Evolutionary conservation across 2,797 vertebrate species (phyloP).

Genomic region (Phyllotis vaccarum): DNA sequence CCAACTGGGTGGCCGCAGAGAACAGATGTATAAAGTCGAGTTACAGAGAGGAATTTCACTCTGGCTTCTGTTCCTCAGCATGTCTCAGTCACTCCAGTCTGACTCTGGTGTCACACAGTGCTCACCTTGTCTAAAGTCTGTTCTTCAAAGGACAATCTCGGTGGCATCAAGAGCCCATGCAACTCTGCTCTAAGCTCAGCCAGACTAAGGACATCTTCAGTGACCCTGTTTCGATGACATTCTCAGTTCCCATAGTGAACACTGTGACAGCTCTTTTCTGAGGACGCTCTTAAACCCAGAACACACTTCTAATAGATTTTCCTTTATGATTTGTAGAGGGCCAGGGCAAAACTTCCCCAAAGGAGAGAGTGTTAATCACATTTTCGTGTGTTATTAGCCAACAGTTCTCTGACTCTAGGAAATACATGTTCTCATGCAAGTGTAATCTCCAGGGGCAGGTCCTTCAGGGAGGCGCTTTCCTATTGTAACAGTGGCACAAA

Average conservation of each 20-base stretch:
- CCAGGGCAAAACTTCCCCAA: background rate
- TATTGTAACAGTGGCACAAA: background rate
- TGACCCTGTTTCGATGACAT: background rate
- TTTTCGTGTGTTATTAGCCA: slow-evolving; percentile 80
- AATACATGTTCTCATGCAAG: slow-evolving; percentile 71
- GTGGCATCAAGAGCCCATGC: background rate
- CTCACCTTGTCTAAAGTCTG: background rate
- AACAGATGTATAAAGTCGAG: background rate
- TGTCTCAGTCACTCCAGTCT: background rate
- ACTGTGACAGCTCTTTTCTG: background rate
- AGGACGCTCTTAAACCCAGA: background rate
- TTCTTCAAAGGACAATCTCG: background rate
- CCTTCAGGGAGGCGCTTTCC: slow-evolving; percentile 19
- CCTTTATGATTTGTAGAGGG: background rate
- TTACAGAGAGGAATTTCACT: fast-evolving
- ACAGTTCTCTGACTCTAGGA: slow-evolving; percentile 69
- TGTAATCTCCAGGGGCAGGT: slow-evolving; percentile 66
- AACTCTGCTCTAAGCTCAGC: background rate
- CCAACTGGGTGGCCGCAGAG: background rate
- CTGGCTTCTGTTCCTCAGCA: background rate
- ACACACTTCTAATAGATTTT: slow-evolving; percentile 12
- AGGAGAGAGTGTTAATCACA: slow-evolving; percentile 76
- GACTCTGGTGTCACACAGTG: background rate
- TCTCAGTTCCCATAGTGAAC: background rate
- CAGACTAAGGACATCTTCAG: no score